phyloP scores from a whole-genome alignment of 2,888 invertebrate species.

The Cryptophagus acutangulus region DNA sequence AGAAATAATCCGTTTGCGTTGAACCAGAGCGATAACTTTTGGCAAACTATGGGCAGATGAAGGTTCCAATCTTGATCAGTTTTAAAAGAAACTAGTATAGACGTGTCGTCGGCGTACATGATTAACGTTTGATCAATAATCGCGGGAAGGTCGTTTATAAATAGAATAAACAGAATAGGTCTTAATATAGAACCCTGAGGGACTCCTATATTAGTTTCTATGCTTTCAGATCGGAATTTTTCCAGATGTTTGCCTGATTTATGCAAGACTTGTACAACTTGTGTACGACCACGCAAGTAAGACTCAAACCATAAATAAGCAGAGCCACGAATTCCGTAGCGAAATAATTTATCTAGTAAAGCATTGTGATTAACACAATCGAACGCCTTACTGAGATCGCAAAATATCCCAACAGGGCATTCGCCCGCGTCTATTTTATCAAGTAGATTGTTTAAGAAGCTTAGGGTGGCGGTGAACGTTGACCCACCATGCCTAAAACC shows the following conservation, averaged over 20 bases:
- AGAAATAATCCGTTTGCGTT: too few relatives aligned
- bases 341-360: not conserved
- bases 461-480: not conserved
- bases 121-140: too few relatives aligned
- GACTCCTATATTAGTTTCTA: not conserved
- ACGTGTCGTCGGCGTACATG: conserved; percentile 1
- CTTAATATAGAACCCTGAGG: not conserved
- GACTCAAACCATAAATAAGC: not conserved
- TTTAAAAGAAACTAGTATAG: not conserved
- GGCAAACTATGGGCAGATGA: too few relatives aligned
- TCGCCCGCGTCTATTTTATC: not conserved
- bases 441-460: not conserved
- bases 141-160: not conserved
- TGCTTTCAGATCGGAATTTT: not conserved
- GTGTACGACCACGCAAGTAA: not conserved
- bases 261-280: not conserved
- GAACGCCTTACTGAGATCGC: conserved; percentile 5
- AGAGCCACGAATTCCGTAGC: not conserved
- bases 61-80: too few relatives aligned
- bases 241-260: not conserved
- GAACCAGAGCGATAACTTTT: too few relatives aligned
- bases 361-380: not conserved
- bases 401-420: conserved; percentile 4
- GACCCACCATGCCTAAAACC: not conserved
- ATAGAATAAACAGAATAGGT: not conserved